Conservation (phyloP, 1,140 invertebrate species). For the Drosophila sproati region DNA sequence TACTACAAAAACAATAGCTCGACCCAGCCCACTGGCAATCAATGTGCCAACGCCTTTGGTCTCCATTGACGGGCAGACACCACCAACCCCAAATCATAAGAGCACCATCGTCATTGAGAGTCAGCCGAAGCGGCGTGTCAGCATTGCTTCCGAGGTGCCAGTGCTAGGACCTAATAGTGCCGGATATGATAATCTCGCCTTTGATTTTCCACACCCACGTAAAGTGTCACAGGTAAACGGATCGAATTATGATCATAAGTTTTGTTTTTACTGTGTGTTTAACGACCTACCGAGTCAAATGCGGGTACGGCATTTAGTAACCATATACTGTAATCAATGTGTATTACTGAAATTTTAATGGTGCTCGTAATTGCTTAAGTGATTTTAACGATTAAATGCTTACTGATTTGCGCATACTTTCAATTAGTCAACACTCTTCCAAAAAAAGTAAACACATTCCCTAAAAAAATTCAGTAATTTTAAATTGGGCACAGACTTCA, state of each 20-base stretch:
- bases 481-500: conserved; percentile 53
- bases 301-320: background rate
- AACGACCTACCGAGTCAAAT: background rate
- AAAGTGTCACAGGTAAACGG: conserved; percentile 83
- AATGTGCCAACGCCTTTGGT: conserved; percentile 27
- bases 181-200: conserved; percentile 80
- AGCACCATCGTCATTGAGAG: conserved; percentile 75
- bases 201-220: conserved; percentile 70
- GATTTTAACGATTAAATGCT: background rate
- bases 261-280: conserved; percentile 20
- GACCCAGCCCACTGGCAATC: conserved; percentile 39
- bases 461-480: background rate
- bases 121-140: conserved; percentile 81
- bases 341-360: conserved; percentile 29
- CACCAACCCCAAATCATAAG: conserved; percentile 46
- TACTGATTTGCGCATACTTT: conserved; percentile 15
- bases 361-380: conserved; percentile 16
- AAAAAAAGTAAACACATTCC: background rate
- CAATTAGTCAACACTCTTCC: conserved; percentile 26
- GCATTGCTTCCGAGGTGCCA: conserved; percentile 76
- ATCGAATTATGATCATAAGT: conserved; percentile 49
- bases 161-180: conserved; percentile 29
- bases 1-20: background rate
- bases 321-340: conserved; percentile 1
- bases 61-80: conserved; percentile 6